These are phyloP conservation scores for Carlito syrichta DNA, from an alignment of 2,113 vertebrate species.

Conservation along the genomic window DNA sequence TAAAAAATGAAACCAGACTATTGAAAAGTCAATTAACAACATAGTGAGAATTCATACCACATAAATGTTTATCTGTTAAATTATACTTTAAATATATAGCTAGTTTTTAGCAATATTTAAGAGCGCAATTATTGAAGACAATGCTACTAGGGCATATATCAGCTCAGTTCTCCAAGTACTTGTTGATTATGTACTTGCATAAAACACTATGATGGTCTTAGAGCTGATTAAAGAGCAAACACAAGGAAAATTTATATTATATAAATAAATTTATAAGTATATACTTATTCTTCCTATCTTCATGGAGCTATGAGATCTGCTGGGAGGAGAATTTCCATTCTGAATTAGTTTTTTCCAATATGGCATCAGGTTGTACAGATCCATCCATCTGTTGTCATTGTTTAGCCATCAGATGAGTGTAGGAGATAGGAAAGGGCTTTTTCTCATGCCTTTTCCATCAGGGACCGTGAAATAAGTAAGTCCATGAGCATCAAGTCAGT, in stretches of 20 bases:
- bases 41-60: background rate
- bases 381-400: background rate
- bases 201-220: background rate
- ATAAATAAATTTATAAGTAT: too few species aligned
- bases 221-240: background rate
- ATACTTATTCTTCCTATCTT: background rate
- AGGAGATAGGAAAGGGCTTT: background rate
- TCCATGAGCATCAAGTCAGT: background rate
- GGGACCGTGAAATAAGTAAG: background rate
- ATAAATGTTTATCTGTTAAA: background rate
- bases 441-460: background rate
- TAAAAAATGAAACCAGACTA: background rate
- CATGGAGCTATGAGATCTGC: background rate
- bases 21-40: constrained; percentile 8
- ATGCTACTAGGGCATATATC: background rate
- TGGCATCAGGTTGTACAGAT: background rate
- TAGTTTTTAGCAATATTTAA: background rate
- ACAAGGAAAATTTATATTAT: background rate
- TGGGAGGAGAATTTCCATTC: background rate
- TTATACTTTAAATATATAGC: background rate
- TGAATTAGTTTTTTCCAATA: background rate
- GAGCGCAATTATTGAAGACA: background rate
- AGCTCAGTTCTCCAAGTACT: background rate
- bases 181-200: background rate
- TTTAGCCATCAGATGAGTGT: background rate